A percentile compares a stretch with the other conserved stretches of the same genome.
phyloP scores from a whole-genome alignment of 2,888 invertebrate genomes.

The Rhimphoctona megacephalus region DNA sequence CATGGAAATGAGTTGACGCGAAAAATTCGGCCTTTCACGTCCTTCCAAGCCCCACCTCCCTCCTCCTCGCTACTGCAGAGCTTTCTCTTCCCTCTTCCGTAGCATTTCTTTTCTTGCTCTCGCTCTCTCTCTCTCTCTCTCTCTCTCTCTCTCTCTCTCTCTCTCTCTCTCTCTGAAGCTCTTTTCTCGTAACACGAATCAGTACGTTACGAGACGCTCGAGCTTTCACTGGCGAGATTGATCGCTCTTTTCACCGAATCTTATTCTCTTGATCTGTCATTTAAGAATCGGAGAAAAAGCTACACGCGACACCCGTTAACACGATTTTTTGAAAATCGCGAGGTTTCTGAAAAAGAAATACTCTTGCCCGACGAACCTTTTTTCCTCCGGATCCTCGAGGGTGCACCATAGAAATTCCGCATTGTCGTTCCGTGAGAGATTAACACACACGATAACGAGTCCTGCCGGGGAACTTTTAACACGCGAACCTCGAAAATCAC shows the following conservation, averaged over 20 bases:
- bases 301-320: not conserved
- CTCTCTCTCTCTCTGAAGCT: slow-evolving; percentile 24
- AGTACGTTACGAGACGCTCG: slow-evolving; percentile 49
- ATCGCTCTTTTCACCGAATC: slow-evolving; percentile 52
- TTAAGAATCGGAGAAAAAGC: slow-evolving; percentile 2
- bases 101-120: not conserved
- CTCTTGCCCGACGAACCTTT: not conserved
- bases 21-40: slow-evolving; percentile 17
- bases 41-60: slow-evolving; percentile 65
- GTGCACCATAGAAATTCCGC: slow-evolving; percentile 31
- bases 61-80: slow-evolving; percentile 56
- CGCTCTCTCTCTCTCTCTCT: not conserved
- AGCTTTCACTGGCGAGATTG: slow-evolving; percentile 52
- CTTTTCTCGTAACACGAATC: slow-evolving; percentile 45
- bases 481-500: slow-evolving; percentile 24
- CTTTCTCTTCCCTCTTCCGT: slow-evolving; percentile 49
- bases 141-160: not conserved
- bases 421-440: slow-evolving; percentile 50
- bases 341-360: not conserved
- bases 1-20: slow-evolving; percentile 9
- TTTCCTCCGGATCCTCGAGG: not conserved
- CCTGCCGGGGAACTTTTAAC: slow-evolving; percentile 38
- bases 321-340: no score
- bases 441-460: slow-evolving; percentile 34
- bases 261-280: slow-evolving; percentile 17